phyloP scores from a whole-genome alignment of 2,113 vertebrate species.

The Ivindomyrus marchei region DNA sequence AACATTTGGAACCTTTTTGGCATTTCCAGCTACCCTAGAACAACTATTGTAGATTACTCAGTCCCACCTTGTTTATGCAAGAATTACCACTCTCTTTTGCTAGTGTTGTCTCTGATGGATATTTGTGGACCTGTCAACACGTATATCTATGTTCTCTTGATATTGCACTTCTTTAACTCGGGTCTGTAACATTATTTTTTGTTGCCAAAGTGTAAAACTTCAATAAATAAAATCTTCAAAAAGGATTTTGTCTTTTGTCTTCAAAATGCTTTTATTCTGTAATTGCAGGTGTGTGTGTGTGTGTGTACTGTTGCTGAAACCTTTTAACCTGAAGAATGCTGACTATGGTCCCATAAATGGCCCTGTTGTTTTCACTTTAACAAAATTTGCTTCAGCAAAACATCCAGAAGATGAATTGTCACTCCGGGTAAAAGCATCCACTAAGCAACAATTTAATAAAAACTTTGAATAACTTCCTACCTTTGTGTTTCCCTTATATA shows the following conservation, averaged over 20 bases:
- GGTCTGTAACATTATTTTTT: background rate
- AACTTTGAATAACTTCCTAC: background rate
- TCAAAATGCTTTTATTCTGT: background rate
- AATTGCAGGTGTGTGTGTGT: background rate
- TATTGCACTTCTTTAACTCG: background rate
- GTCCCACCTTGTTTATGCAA: background rate
- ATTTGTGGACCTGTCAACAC: background rate
- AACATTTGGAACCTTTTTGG: background rate
- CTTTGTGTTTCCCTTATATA: background rate
- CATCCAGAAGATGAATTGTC: background rate
- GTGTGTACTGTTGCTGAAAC: background rate
- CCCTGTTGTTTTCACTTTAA: background rate
- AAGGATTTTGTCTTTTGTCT: background rate
- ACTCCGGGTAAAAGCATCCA: background rate
- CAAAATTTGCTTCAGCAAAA: background rate
- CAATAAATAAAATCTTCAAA: background rate
- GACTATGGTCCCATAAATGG: background rate
- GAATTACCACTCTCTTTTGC: background rate
- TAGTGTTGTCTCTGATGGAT: background rate
- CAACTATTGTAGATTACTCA: background rate
- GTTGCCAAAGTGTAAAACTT: background rate
- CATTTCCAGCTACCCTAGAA: background rate
- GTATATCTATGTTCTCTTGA: background rate
- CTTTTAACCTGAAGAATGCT: background rate
- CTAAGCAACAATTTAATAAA: background rate